These are phyloP conservation scores for Conomelus anceps DNA, from an alignment of 2,888 invertebrate genomes.

Conservation along the genomic window DNA sequence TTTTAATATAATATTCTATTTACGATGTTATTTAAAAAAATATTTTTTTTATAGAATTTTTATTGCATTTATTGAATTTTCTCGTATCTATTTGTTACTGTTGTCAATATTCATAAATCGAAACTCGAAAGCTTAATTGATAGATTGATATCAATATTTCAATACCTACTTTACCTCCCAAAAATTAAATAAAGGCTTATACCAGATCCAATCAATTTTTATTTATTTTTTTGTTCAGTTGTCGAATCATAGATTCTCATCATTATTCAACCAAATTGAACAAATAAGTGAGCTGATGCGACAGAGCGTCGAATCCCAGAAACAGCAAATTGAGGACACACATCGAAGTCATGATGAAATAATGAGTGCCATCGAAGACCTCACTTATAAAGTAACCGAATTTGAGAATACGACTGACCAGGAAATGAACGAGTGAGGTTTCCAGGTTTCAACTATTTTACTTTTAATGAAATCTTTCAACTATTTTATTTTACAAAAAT, in stretches of 20 bases:
- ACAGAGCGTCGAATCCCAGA: not conserved
- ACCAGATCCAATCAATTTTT: not conserved
- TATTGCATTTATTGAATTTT: no score
- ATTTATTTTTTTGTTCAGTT: not conserved
- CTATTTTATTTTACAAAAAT: not conserved
- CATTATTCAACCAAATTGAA: not conserved
- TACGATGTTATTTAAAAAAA: no score
- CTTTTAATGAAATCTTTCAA: not conserved
- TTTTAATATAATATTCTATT: no score
- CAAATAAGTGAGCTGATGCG: not conserved
- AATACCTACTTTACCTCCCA: no score
- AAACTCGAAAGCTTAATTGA: no score
- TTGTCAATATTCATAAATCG: no score
- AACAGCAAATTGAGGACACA: not conserved
- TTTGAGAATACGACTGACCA: no score
- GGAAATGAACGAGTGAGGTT: not conserved
- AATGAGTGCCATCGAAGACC: not conserved
- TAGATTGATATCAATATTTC: no score
- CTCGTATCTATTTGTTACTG: no score
- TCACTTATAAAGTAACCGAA: not conserved
- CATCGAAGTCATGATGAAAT: not conserved
- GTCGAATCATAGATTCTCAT: not conserved
- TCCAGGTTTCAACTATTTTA: no score
- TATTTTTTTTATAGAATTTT: no score
- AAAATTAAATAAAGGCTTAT: no score